Base-by-base conservation (phyloP, 2,113 vertebrate species). In the Ploceus nigricollis region DNA sequence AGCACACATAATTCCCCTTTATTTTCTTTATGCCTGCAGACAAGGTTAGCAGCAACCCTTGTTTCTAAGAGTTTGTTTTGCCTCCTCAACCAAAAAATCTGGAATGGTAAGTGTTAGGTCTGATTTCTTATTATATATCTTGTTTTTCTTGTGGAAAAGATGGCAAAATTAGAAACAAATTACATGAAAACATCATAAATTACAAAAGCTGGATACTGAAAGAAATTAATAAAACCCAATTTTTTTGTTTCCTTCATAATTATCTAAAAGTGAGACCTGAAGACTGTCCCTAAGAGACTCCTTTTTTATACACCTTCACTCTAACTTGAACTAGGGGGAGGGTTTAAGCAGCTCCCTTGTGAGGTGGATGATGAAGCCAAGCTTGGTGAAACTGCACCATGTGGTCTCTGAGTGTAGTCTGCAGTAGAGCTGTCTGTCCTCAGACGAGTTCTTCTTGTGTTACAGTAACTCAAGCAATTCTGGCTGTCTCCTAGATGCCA, bases 1-100 rank as follows among this genome's bases (percentile, higher is more conserved):
- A 94, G 50, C 30, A 27, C n/a, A 9, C 21, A 27, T 82, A 90
- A 91, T 83, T 90, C 50, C 18, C 53, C 63, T 70, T 89, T 70
- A 71, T 94, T 91, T 91, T 86, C 57, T 70, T 94, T 51, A 39
- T 85, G 85, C 50, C 33, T 87, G 58, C 78, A 85, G 78, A 87
- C 70, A 90, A 80, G 35, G 48, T 89, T 76, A 93, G 69, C 40
- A 89, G 51, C 54, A 91, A 15, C 13, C 16, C 10, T 56, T 60
- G n/a, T 71, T 82, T 81, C 65, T 68, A 60, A 68, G 53, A 64
- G 47, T n/a, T 50, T 92, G 39, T 56, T 89, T 94, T 48, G 31
- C 79, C 40, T 94, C 37, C 21, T 75, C 65, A 76, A 57, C 28
- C 37, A n/a, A 89, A 61, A 48, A 53, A 61, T 76, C 42, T 3